These are phyloP conservation scores for Octonoba sinensis DNA, from an alignment of 2,888 invertebrate species.

Conservation along the genomic window DNA sequence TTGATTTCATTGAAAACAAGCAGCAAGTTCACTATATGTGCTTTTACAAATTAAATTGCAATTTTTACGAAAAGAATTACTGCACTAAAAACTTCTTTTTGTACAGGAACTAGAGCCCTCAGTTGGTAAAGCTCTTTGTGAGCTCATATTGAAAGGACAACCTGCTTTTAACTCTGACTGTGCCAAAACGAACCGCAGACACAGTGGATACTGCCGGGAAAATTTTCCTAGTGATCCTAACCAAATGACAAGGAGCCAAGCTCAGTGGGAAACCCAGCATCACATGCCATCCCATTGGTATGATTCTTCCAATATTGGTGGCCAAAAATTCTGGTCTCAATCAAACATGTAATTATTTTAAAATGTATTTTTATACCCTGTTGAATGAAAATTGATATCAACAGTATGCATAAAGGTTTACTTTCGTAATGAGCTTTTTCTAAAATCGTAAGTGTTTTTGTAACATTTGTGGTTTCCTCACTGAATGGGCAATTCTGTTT, in stretches of 20 bases:
- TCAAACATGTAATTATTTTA: conserved; percentile 17
- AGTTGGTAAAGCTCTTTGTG: conserved; percentile 72
- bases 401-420: neutral
- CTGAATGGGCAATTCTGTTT: too few relatives aligned
- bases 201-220: conserved; percentile 14
- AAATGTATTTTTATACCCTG: neutral
- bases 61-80: neutral
- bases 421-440: too few relatives aligned
- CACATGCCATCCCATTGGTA: conserved; percentile 29
- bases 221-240: conserved; percentile 29
- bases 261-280: conserved; percentile 34
- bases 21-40: too few relatives aligned
- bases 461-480: too few relatives aligned
- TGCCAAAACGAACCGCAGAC: conserved; percentile 15
- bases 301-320: conserved; percentile 15
- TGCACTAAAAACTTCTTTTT: conserved; percentile 7
- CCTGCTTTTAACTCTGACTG: conserved; percentile 27
- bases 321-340: conserved; percentile 44
- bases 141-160: conserved; percentile 72
- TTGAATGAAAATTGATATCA: neutral
- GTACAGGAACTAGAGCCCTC: conserved; percentile 73
- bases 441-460: too few relatives aligned
- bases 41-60: too few relatives aligned
- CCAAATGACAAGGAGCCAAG: conserved; percentile 21
- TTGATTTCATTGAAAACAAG: too few relatives aligned